Evolutionary conservation across 2,113 vertebrate species (phyloP), one percentile per base, ranked within the genome.

Genomic region (Prunella himalayana): DNA sequence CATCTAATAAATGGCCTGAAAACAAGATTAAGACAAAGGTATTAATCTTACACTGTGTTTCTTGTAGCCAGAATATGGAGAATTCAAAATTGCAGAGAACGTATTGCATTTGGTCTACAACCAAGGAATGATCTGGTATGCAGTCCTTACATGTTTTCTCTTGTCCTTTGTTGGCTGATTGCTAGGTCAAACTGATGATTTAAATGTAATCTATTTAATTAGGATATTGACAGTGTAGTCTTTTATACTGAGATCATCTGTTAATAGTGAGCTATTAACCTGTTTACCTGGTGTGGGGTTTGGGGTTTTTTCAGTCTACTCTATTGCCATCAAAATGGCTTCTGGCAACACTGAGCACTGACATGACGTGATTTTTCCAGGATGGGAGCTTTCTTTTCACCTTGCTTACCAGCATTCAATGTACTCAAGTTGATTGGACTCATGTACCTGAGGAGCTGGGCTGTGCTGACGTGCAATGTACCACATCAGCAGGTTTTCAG

Each of bases 381-480:
- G 99, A 99, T 99, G 99, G 99, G 99, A 37, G 99, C 99, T 4
- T 99, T 99, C 97, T 99, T 99, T 98, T 99, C 99, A 4, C 99
- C 99, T 0, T 99, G 99, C 72, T 98, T 99, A 30, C 99, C 99
- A n/a, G 99, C 99, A 6, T 99, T 99, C 96, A 99, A 99, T 2
- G 99, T 99, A 41, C 95, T 99, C 90, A 99, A 99, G 94, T 94
- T 99, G 90, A 99, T 99, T 25, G 99, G 99, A 18, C 98, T 99
- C 72, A 99, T 99, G 99, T 99, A 99, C 96, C 98, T 99, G 95
- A 97, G 99, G 92, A 99, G 99, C 97, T 99, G 99, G 99, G 99
- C 99, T 0, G 99, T 99, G 79, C 98, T 99, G 92, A 99, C 99
- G 3, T 99, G 99, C 86, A 99, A 99, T 13, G 99, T 99, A 13